Conservation (phyloP, 2,888 invertebrate genomes). For the Diabrotica balteata region DNA sequence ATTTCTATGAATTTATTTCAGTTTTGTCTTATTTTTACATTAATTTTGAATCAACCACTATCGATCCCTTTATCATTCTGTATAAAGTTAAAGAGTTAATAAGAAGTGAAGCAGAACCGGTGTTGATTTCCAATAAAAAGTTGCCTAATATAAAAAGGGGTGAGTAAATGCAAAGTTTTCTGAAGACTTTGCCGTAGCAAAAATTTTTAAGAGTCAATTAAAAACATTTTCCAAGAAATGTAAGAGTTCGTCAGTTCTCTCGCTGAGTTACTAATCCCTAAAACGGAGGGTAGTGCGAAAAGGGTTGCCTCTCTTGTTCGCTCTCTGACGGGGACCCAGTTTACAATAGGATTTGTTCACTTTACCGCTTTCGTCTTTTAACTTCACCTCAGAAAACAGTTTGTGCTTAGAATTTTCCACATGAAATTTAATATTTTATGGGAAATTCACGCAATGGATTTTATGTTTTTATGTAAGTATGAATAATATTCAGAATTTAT, state of each 20-base stretch:
- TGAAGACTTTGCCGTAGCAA: neutral
- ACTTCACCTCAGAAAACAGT: slow-evolving; percentile 14
- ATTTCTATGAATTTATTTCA: too few relatives aligned
- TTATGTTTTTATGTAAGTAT: too few relatives aligned
- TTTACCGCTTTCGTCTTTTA: slow-evolving; percentile 27
- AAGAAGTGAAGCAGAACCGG: too few relatives aligned
- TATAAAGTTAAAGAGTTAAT: too few relatives aligned
- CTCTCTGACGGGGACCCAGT: slow-evolving; percentile 42
- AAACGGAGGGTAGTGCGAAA: slow-evolving; percentile 47
- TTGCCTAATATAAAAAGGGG: slow-evolving; percentile 5
- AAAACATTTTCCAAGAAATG: slow-evolving; percentile 22
- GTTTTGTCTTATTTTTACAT: too few relatives aligned
- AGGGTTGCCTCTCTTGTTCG: slow-evolving; percentile 44
- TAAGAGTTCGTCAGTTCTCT: slow-evolving; percentile 32
- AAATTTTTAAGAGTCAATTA: slow-evolving; percentile 31
- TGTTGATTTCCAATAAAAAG: slow-evolving; percentile 2
- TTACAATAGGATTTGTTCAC: slow-evolving; percentile 53
- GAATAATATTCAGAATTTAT: too few relatives aligned
- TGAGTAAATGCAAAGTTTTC: slow-evolving; percentile 1
- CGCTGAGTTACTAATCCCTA: slow-evolving; percentile 55
- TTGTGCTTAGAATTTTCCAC: slow-evolving; percentile 2
- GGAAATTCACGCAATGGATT: too few relatives aligned
- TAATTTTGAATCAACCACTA: neutral
- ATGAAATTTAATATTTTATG: neutral
- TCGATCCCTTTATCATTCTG: neutral